Base-by-base conservation (phyloP, 2,888 invertebrate species). In the Cheilosia pagana region DNA sequence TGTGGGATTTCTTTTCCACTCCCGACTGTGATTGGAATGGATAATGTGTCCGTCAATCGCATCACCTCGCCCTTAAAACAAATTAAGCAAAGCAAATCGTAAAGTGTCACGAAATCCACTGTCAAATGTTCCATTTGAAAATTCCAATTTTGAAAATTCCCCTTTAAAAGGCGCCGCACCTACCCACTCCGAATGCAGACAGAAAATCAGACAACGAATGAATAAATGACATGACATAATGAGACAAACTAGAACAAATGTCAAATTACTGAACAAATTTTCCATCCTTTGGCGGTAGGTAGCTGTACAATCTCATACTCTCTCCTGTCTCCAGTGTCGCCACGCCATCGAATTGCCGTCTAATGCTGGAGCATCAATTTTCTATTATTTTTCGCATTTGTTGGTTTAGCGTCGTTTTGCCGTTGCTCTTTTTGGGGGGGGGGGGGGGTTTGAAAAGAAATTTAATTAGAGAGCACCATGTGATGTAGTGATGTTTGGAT, bases 391-490 rank as follows among this genome's bases (percentile, higher is more conserved):
- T 60, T 50, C 52, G 57, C 52, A 76, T 76, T 77, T 71, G 68
- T 68, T 74, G 53, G 60, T 62, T 68, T 57, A 60, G 55, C 55
- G 53, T 78, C 7, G n/a, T 21, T 21, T 19, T 21, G 1, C 7
- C 19, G 1, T 2, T 21, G 7, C 21, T 43, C 4, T 25, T 72
- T 48, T 63, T 68, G 19, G 75, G 41, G n/a, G n/a, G n/a, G n/a
- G n/a, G n/a, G n/a, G n/a, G n/a, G n/a, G 19, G 70, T 75, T 83
- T 68, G 68, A 75, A 75, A 59, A 65, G 70, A 83, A 83, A 79
- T 83, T 83, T 83, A 83, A 83, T 83, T 83, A 83, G 67, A 65
- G 67, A 70, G 63, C 52, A 55, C 45, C 62, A 74, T 57, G 68
- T 68, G 78, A 83, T 74, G 43, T 50, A 25, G n/a, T 55, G 28